Evolutionary conservation across 2,888 invertebrate species (phyloP), one percentile per base, ranked within the genome.

Genomic region (Diaphora mendica): DNA sequence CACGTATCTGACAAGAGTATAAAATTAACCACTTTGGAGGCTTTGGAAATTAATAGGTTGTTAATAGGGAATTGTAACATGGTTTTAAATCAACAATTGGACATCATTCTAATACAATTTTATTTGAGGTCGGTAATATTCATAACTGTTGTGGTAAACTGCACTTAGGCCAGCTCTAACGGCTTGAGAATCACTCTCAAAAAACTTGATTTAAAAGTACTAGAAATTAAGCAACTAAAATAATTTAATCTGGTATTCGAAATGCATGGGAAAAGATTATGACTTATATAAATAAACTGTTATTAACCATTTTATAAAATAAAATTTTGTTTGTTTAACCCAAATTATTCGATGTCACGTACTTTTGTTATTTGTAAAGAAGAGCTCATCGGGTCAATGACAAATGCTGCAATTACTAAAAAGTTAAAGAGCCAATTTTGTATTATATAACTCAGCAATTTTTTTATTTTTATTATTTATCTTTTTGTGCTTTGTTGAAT

Each of bases 261-360:
- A 48, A 48, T 48, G 48, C 48, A 48, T 13, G 20, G 23, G 23
- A 2, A 51, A 51, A 23, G 7, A 23, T 1, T 55, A 48, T 20
- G 1, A 20, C 1, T 20, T 48, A 48, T 3, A n/a, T 17, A 4
- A 30, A 62, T 17, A 8, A 48, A 42, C 5, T 42, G 13, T 23
- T 17, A 7, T 15, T 8, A 13, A n/a, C 2, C 26, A 26, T 42
- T 26, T 39, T 42, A n/a, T 65, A 15, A n/a, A 39, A 65, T n/a
- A 4, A 39, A 80, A 77, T 72, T 68, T 71, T 73, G 48, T 72
- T 78, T 71, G 65, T 70, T 15, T 66, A 66, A 72, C 76, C 65
- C 76, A 69, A 81, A 73, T 35, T 81, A 83, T 82, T 82, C 82
- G 59, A 17, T 59, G 77, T 77, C 84, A 83, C 82, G 82, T 77